Base-by-base conservation (phyloP, 2,888 invertebrate genomes). In the Lasioglossum zephyrum region DNA sequence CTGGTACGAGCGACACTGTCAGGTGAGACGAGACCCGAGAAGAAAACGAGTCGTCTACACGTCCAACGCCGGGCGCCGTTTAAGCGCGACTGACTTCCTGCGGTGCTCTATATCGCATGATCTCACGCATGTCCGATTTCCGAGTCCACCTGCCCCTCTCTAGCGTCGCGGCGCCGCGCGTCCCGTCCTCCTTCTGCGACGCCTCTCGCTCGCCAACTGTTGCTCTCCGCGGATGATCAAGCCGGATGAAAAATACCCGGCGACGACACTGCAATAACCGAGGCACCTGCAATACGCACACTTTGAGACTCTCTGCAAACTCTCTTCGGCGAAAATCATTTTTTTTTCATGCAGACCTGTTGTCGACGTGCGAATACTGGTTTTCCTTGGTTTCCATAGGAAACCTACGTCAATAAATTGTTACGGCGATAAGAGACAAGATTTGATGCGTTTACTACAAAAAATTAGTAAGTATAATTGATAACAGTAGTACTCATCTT, bases 51-150 rank as follows among this genome's bases (percentile, higher is more conserved):
- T 75, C 47, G 47, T 47, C 74, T 76, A 81, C 89, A 85, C 91
- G 89, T 87, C 93, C 90, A 92, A 86, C 88, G 85, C 89, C 82
- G 89, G 84, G 90, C 92, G 92, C 88, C 89, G 93, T 92, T 92
- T 92, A 88, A 91, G 89, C 90, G 92, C 89, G 88, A 92, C 93
- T 94, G 92, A 77, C 87, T 87, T 91, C 63, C 87, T 79, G 78
- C 87, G 89, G 81, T 85, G 79, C 79, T 81, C 84, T 90, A 88
- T 91, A 93, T 92, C 89, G 88, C 81, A 81, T 77, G 79, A 92
- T 91, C 92, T 93, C 91, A 93, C 93, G 93, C 93, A 93, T 93
- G 93, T 92, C 88, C 89, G 89, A 91, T 88, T 89, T 87, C 83
- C 88, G 82, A 85, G 82, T 77, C 84, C 78, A 85, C 66, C 79